A percentile compares a stretch with the other conserved stretches of the same genome.
Conservation (phyloP, 2,797 vertebrate species). For the Peromyscus attwateri region DNA sequence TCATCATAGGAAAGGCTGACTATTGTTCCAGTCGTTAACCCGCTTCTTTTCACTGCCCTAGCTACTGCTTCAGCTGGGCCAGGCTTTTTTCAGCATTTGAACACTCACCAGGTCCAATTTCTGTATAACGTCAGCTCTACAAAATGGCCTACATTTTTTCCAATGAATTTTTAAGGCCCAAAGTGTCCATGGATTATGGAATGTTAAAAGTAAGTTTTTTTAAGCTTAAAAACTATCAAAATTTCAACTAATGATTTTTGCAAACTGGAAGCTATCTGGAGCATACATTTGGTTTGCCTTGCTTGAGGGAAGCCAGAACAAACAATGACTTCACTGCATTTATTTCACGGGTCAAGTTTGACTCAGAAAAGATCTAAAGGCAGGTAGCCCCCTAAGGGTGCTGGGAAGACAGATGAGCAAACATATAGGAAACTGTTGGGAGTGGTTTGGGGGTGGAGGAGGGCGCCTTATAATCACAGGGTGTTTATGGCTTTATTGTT, state of each 20-base stretch:
- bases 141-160: constrained; percentile 46
- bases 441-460: background rate
- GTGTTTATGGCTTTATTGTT: constrained; percentile 55
- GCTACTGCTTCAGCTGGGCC: background rate
- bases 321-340: constrained; percentile 76
- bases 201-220: constrained; percentile 12
- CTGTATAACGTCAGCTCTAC: background rate
- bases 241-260: constrained; percentile 51
- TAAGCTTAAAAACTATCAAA: background rate
- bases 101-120: constrained; percentile 59
- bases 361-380: constrained; percentile 75
- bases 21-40: background rate
- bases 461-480: constrained; percentile 59
- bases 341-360: constrained; percentile 76
- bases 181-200: constrained; percentile 35
- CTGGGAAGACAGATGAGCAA: constrained; percentile 59
- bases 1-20: constrained; percentile 66
- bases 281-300: constrained; percentile 49
- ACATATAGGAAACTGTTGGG: constrained; percentile 62
- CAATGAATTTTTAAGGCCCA: constrained; percentile 38
- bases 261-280: constrained; percentile 59
- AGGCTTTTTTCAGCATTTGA: background rate
- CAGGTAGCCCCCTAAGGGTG: constrained; percentile 59
- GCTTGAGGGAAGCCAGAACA: constrained; percentile 58
- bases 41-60: background rate